Conservation (phyloP, 2,113 vertebrate species). For the Chascanopsetta lugubris region DNA sequence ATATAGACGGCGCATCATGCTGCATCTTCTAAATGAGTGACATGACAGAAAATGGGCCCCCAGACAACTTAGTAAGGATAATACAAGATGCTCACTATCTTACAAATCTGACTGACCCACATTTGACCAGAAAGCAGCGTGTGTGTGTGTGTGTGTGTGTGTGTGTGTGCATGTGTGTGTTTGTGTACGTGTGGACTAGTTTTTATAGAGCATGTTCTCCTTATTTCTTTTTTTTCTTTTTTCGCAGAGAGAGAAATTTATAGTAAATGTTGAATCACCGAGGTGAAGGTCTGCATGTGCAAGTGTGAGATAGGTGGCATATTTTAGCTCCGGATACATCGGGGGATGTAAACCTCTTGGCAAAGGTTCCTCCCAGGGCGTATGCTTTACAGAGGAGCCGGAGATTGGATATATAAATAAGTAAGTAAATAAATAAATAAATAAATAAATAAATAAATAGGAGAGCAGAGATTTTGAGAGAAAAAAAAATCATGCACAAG, state of each 20-base stretch:
- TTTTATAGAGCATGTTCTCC: conserved; percentile 29
- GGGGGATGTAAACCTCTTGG: conserved; percentile 41
- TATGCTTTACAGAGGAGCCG: conserved; percentile 35
- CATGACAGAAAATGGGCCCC: conserved; percentile 1
- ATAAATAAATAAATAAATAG: conserved; percentile 29
- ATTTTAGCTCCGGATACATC: conserved; percentile 36
- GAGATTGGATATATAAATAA: conserved; percentile 17
- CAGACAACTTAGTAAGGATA: background rate
- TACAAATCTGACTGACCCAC: conserved; percentile 1
- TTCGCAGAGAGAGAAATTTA: background rate
- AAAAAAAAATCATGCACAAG: conserved; percentile 22
- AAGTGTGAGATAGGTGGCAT: conserved; percentile 28
- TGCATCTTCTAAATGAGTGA: background rate
- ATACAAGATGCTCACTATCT: conserved; percentile 5
- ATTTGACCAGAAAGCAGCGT: conserved; percentile 12
- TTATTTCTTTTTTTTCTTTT: background rate
- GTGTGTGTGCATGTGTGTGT: too few species aligned
- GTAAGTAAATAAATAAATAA: conserved; percentile 24
- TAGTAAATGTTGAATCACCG: conserved; percentile 23
- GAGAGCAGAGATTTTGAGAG: conserved; percentile 13
- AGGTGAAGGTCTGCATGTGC: conserved; percentile 35
- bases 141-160: too few species aligned
- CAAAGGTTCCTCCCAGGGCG: conserved; percentile 20
- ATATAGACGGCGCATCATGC: background rate
- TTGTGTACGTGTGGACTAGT: conserved; percentile 21